Conservation (phyloP, 2,888 invertebrate genomes). For the Hartigia nigra region DNA sequence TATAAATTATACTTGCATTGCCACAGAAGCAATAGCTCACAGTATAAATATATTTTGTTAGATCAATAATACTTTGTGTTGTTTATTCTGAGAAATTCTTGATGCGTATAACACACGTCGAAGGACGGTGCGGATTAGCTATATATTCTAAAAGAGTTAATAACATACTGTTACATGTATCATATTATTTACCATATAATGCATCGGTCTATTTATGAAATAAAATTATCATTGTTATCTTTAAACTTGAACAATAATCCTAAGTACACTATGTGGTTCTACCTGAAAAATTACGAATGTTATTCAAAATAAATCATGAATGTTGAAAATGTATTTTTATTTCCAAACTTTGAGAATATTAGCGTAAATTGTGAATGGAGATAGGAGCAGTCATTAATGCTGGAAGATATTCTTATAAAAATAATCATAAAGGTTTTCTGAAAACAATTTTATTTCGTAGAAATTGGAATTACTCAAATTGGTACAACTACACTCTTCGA, state of each 20-base stretch:
- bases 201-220: conserved; percentile 31
- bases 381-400: background rate
- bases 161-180: background rate
- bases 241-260: background rate
- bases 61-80: background rate
- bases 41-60: background rate
- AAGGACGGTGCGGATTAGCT: conserved; percentile 37
- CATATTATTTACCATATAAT: conserved; percentile 13
- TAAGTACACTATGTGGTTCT: conserved; percentile 34
- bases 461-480: conserved; percentile 49
- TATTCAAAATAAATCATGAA: conserved; percentile 53
- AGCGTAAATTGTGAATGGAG: background rate
- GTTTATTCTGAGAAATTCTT: background rate
- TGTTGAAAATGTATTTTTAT: conserved; percentile 35
- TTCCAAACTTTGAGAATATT: background rate
- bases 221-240: conserved; percentile 22
- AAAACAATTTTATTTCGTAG: conserved; percentile 60
- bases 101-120: conserved; percentile 34
- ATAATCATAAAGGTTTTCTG: conserved; percentile 35
- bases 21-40: background rate
- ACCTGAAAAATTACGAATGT: conserved; percentile 41
- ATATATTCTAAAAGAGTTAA: conserved; percentile 35
- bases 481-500: conserved; percentile 46
- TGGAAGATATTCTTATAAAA: background rate
- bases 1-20: background rate